phyloP scores from a whole-genome alignment of 2,888 invertebrate genomes.

The Stenolophus ochropezus region DNA sequence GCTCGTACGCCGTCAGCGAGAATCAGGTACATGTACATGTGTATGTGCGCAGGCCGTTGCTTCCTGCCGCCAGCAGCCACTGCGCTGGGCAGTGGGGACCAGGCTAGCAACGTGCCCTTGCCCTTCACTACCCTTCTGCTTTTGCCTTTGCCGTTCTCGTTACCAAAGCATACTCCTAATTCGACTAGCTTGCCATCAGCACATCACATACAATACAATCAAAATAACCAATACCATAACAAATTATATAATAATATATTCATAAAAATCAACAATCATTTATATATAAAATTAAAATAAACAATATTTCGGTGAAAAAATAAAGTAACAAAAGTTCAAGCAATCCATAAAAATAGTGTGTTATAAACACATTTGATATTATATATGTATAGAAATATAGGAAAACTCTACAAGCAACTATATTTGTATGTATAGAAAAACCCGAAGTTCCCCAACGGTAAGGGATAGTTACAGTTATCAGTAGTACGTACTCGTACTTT shows the following conservation, averaged over 20 bases:
- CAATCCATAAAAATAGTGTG: slow-evolving; percentile 60
- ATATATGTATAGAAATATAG: slow-evolving; percentile 58
- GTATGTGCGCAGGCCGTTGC: background rate
- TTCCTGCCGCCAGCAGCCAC: slow-evolving; percentile 3
- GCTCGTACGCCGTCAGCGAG: slow-evolving; percentile 31
- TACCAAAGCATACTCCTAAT: slow-evolving; percentile 35
- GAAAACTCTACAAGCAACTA: slow-evolving; percentile 59
- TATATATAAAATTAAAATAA: slow-evolving; percentile 62
- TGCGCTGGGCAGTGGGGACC: background rate
- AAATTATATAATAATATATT: slow-evolving; percentile 62
- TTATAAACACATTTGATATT: slow-evolving; percentile 57
- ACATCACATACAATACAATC: slow-evolving; percentile 34
- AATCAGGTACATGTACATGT: slow-evolving; percentile 53
- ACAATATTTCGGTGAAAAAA: slow-evolving; percentile 64
- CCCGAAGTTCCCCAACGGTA: slow-evolving; percentile 30
- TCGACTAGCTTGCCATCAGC: slow-evolving; percentile 34
- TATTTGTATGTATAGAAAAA: slow-evolving; percentile 54
- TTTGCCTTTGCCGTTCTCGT: slow-evolving; percentile 10
- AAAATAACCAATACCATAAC: slow-evolving; percentile 55
- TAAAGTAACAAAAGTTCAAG: slow-evolving; percentile 63
- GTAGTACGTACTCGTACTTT: background rate
- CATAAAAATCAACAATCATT: slow-evolving; percentile 62
- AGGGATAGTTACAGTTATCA: slow-evolving; percentile 41
- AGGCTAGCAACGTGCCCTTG: background rate
- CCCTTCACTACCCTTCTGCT: background rate